Evolutionary conservation across 2,888 invertebrate genomes (phyloP), one percentile per base, ranked within the genome.

Genomic region (Smittia sp.): DNA sequence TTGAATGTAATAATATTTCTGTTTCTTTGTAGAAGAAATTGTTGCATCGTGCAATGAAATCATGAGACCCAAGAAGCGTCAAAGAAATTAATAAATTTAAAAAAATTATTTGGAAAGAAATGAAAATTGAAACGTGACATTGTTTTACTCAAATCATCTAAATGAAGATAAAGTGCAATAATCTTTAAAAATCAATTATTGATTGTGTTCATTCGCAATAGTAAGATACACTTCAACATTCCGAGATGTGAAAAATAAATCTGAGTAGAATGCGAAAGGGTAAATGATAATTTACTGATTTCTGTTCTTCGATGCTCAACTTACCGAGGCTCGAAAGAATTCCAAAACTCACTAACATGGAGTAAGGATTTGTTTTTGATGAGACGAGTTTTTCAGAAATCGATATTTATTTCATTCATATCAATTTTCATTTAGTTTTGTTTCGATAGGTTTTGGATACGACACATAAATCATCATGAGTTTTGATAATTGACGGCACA

Each of bases 311-410:
- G 32, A 15, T 46, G 46, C 87, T 90, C 88, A 90, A 94, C 94
- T 94, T 94, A 95, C 94, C 94, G 92, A 90, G 94, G 93, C 89
- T 92, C 92, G 92, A 94, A 94, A 90, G 93, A 94, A 90, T 92
- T 94, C 94, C 94, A 94, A 93, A 94, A 95, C 91, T 93, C 93
- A 92, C 94, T 94, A 93, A 90, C 75, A 11, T 2, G 4, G 46
- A 11, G 4, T 11, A 3, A n/a, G 3, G 2, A 6, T 46, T 46
- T 13, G 6, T 75, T 75, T 74, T 41, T 52, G 1, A 68, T 41
- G 54, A 46, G 13, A 13, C 46, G 15, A 46, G 52, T 58, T 63
- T 70, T 58, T 68, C 20, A 25, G 6, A 9, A 68, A 73, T 69
- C 58, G 39, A 13, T 52, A 46, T 67, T 67, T 67, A 66, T 74